These are phyloP conservation scores for Agonopterix subpropinquella DNA, from an alignment of 2,888 invertebrate genomes.

Conservation along the genomic window DNA sequence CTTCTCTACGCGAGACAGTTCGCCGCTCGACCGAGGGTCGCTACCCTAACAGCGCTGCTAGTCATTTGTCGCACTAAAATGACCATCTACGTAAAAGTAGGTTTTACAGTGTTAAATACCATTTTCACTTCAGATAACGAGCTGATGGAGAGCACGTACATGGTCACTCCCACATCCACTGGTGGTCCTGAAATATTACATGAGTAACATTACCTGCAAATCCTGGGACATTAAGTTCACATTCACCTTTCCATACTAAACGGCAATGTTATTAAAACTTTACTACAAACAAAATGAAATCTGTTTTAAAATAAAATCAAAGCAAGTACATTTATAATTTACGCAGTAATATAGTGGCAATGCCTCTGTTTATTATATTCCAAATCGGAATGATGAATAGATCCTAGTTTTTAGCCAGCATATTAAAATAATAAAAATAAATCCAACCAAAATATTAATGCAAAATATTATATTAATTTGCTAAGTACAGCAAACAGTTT, in stretches of 20 bases:
- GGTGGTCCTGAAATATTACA: constrained; percentile 80
- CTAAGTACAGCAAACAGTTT: too few relatives aligned
- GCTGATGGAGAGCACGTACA: constrained; percentile 89
- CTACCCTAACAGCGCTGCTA: constrained; percentile 24
- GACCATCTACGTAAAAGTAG: constrained; percentile 45
- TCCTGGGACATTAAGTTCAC: constrained; percentile 3
- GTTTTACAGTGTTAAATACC: constrained; percentile 71
- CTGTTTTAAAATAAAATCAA: too few relatives aligned
- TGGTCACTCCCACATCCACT: constrained; percentile 87
- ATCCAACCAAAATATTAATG: too few relatives aligned
- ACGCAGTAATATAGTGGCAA: too few relatives aligned
- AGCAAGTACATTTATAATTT: too few relatives aligned
- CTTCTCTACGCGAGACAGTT: constrained; percentile 8
- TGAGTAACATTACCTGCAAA: constrained; percentile 32
- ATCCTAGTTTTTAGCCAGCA: too few relatives aligned
- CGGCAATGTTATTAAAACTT: too few relatives aligned
- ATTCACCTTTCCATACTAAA: background rate
- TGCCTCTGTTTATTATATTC: too few relatives aligned
- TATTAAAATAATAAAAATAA: too few relatives aligned
- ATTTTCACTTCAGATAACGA: constrained; percentile 89
- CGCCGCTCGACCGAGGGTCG: constrained; percentile 38
- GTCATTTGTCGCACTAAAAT: constrained; percentile 25
- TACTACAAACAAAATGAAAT: too few relatives aligned
- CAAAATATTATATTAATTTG: too few relatives aligned
- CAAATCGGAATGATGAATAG: too few relatives aligned